These are phyloP conservation scores for Argentina silus DNA, from an alignment of 2,797 vertebrate genomes.

Conservation along the genomic window DNA sequence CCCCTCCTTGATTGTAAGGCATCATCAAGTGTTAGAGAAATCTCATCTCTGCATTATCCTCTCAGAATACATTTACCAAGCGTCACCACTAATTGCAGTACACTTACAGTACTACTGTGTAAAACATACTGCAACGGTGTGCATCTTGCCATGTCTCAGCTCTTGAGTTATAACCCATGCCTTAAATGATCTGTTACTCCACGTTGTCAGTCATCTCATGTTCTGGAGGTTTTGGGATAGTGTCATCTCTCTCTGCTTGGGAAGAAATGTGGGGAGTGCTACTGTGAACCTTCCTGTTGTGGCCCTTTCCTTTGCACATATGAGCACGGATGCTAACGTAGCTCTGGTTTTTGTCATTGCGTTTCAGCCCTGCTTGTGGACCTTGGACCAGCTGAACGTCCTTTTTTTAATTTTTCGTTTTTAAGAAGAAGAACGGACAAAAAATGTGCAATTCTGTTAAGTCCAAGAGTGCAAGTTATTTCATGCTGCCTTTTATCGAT, in stretches of 20 bases:
- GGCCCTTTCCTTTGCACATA: slow-evolving; percentile 34
- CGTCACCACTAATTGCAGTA: not conserved
- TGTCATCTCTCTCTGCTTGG: slow-evolving; percentile 17
- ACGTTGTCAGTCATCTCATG: not conserved
- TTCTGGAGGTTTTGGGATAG: slow-evolving; percentile 24
- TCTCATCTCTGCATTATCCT: not conserved
- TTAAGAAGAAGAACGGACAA: slow-evolving; percentile 25
- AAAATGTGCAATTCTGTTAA: slow-evolving; percentile 56
- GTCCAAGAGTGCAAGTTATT: slow-evolving; percentile 20
- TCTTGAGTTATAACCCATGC: slow-evolving; percentile 49
- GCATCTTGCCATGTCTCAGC: slow-evolving; percentile 5
- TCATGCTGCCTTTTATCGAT: slow-evolving; percentile 44
- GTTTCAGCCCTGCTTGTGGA: slow-evolving; percentile 11
- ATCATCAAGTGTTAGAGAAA: not conserved
- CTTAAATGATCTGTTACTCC: slow-evolving; percentile 35
- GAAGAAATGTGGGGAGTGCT: slow-evolving; percentile 4
- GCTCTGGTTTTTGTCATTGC: slow-evolving; percentile 37
- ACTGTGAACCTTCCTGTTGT: slow-evolving; percentile 21
- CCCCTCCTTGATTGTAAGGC: not conserved
- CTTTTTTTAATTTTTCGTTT: slow-evolving; percentile 23
- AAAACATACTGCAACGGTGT: not conserved
- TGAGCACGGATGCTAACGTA: slow-evolving; percentile 57
- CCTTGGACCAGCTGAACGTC: slow-evolving; percentile 30
- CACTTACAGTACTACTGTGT: not conserved
- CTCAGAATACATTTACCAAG: not conserved